Evolutionary conservation across 2,797 vertebrate species (phyloP).

Genomic region (Platyrinchus mystaceus): DNA sequence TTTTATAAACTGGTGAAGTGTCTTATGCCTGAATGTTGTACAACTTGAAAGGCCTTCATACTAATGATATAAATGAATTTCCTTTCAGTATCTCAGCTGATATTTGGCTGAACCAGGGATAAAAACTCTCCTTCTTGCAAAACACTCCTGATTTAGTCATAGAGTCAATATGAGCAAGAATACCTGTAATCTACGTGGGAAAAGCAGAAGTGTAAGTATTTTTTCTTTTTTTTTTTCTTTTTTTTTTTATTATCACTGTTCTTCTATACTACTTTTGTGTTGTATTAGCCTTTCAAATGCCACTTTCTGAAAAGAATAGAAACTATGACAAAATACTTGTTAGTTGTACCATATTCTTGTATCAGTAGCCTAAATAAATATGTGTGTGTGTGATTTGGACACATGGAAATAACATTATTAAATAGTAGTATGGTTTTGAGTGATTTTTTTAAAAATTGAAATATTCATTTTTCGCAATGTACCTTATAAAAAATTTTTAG

Average conservation of each 20-base stretch:
- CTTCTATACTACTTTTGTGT: neutral
- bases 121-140: neutral
- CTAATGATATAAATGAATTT: constrained; percentile 44
- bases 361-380: neutral
- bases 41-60: neutral
- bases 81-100: constrained; percentile 47
- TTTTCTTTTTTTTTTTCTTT: neutral
- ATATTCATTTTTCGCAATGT: fast-evolving
- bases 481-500: neutral
- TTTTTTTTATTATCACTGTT: neutral
- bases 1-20: neutral
- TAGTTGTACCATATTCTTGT: neutral
- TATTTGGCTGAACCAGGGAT: constrained; percentile 38
- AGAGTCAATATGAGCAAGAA: constrained; percentile 68
- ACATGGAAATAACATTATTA: neutral
- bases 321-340: neutral
- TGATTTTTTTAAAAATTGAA: neutral
- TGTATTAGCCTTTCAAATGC: neutral
- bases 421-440: neutral
- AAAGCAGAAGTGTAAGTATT: constrained; percentile 75
- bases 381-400: neutral
- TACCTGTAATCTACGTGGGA: constrained; percentile 37
- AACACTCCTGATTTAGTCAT: neutral
- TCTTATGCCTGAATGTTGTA: neutral
- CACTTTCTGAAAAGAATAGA: neutral